phyloP scores from a whole-genome alignment of 2,797 vertebrate species.

The Cryptoblepharus egeriae region DNA sequence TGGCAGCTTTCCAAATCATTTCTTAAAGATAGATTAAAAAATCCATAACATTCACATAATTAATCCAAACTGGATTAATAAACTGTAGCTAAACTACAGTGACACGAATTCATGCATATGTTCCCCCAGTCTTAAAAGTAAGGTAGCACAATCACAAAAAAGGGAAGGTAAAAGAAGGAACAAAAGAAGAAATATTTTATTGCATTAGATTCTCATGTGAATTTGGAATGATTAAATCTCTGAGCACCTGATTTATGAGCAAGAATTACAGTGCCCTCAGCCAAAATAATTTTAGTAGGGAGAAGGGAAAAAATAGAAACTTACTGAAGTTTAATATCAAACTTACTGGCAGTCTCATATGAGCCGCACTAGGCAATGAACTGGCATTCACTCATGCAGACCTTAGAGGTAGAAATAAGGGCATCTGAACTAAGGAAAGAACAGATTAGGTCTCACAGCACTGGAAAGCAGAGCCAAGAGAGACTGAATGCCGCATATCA shows the following conservation, averaged over 20 bases:
- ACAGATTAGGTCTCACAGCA: accelerated
- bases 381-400: background rate
- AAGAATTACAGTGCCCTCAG: constrained; percentile 47
- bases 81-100: background rate
- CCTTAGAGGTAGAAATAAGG: constrained; percentile 24
- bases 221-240: constrained; percentile 67
- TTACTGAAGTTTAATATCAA: constrained; percentile 63
- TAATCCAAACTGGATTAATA: constrained; percentile 23
- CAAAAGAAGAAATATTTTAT: constrained; percentile 57
- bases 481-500: background rate
- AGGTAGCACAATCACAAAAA: constrained; percentile 24
- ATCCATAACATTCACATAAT: constrained; percentile 2
- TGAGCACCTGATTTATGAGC: constrained; percentile 60
- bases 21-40: constrained; percentile 20
- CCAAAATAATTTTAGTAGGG: constrained; percentile 66
- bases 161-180: constrained; percentile 35
- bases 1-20: constrained; percentile 15
- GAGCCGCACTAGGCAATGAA: background rate
- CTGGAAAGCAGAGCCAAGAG: constrained; percentile 21
- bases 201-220: constrained; percentile 46
- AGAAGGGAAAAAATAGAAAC: constrained; percentile 14
- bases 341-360: constrained; percentile 36
- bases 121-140: constrained; percentile 19
- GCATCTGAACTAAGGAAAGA: constrained; percentile 15
- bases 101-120: background rate